A percentile compares a stretch with the other conserved stretches of the same genome.
These are phyloP conservation scores for Phoenicopterus ruber DNA, from an alignment of 2,113 vertebrate species.

Conservation along the genomic window DNA sequence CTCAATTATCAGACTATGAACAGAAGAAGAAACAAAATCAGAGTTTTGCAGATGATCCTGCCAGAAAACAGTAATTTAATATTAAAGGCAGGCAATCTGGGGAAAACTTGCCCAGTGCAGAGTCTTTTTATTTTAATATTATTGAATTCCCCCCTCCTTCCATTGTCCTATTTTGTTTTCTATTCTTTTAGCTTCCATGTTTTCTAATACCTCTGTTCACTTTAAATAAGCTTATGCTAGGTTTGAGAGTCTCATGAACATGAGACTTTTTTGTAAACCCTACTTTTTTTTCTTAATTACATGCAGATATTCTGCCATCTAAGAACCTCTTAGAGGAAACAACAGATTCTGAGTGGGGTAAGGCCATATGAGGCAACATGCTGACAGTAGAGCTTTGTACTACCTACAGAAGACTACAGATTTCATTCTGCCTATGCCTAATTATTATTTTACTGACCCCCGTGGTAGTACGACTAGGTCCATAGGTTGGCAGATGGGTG, in stretches of 20 bases:
- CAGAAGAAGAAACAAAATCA: slow-evolving; percentile 71
- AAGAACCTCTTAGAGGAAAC: not conserved
- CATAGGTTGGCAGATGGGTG: not conserved
- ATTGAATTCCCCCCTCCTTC: not conserved
- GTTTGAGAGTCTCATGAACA: not conserved
- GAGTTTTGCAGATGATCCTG: slow-evolving; percentile 69
- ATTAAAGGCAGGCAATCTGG: slow-evolving; percentile 53
- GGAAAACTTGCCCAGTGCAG: slow-evolving; percentile 37
- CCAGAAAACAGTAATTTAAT: slow-evolving; percentile 71
- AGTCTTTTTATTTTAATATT: slow-evolving; percentile 53
- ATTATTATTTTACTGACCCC: not conserved
- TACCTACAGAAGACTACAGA: not conserved
- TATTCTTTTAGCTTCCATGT: not conserved
- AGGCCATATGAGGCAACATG: not conserved
- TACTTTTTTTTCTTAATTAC: slow-evolving; percentile 31
- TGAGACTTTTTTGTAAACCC: not conserved
- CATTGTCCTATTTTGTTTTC: slow-evolving; percentile 29
- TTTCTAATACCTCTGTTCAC: not conserved
- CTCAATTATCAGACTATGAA: slow-evolving; percentile 74
- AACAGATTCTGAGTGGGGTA: not conserved
- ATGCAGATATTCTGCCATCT: not conserved
- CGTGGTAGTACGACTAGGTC: not conserved
- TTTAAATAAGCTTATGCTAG: not conserved
- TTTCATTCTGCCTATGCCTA: not conserved
- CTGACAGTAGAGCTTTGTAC: not conserved